These are phyloP conservation scores for Chrysolina haemoptera DNA, from an alignment of 2,888 invertebrate genomes.

Conservation along the genomic window DNA sequence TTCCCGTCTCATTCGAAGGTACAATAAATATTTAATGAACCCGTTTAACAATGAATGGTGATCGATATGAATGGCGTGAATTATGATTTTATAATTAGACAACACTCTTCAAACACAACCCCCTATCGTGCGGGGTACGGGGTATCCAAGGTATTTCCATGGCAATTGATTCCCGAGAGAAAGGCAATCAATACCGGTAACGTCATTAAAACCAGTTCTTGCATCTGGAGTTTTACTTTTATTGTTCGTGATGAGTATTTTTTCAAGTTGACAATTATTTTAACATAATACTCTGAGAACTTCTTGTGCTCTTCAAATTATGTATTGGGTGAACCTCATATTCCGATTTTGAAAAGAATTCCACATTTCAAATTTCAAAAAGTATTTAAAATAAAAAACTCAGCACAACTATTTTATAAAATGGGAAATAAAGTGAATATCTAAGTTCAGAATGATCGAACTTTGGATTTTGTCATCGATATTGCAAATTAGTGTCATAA, in stretches of 20 bases:
- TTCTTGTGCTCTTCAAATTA: too few relatives aligned
- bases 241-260: neutral
- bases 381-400: too few relatives aligned
- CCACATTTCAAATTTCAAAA: too few relatives aligned
- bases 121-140: constrained; percentile 10
- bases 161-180: constrained; percentile 38
- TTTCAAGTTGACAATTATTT: neutral
- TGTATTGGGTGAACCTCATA: too few relatives aligned
- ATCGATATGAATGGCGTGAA: constrained; percentile 31
- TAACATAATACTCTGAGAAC: too few relatives aligned
- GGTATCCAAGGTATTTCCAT: constrained; percentile 46
- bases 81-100: constrained; percentile 46
- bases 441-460: too few relatives aligned
- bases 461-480: too few relatives aligned
- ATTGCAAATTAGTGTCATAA: too few relatives aligned
- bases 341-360: too few relatives aligned
- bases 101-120: constrained; percentile 32
- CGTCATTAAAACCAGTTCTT: constrained; percentile 30
- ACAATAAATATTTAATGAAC: constrained; percentile 31
- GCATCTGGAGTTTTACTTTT: neutral
- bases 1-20: constrained; percentile 8
- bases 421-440: too few relatives aligned
- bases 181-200: constrained; percentile 40
- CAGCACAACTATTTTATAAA: too few relatives aligned
- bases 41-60: constrained; percentile 18